Evolutionary conservation across 2,888 invertebrate genomes (phyloP), one percentile per base, ranked within the genome.

Genomic region (Colletes collaris): DNA sequence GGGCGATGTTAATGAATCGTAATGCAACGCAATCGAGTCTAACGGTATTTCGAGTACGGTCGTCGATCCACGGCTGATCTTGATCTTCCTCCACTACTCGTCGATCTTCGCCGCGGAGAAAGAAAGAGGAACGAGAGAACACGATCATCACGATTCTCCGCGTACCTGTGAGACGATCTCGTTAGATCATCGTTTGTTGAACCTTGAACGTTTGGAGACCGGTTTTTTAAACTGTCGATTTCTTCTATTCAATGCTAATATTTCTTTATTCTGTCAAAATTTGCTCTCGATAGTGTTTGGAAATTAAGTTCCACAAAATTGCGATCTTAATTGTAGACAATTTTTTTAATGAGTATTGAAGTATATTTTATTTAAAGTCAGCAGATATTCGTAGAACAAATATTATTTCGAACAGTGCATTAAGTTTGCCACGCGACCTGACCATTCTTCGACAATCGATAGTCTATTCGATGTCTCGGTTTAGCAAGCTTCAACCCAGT

Each of bases 31-130:
- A 73, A 82, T 79, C 77, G 78, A 66, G 81, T 66, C 79, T 90
- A 89, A 89, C 89, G 88, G 88, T 88, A 83, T 77, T 83, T 84
- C 85, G 86, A 75, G 87, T 86, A 88, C 81, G 84, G 78, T 76
- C 78, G 80, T 71, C 71, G 80, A 84, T 79, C 81, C 73, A 72
- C 67, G 65, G 68, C 65, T 70, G 83, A 81, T 82, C 86, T 75
- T 76, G 78, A 84, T 84, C 82, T 76, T 84, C 75, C 72, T 74
- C 68, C 76, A 74, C 79, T 80, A 71, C 79, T 76, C 67, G 62
- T 62, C 65, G 73, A 74, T 81, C 81, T 72, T 78, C 75, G 63
- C 55, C 69, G 50, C 11, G 46, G 35, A 11, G 40, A 67, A 65
- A 63, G 81, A 69, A 77, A 60, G 50, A 70, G 77, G 66, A 82